phyloP scores from a whole-genome alignment of 2,113 vertebrate species.

The Chamaetylas fuelleborni region DNA sequence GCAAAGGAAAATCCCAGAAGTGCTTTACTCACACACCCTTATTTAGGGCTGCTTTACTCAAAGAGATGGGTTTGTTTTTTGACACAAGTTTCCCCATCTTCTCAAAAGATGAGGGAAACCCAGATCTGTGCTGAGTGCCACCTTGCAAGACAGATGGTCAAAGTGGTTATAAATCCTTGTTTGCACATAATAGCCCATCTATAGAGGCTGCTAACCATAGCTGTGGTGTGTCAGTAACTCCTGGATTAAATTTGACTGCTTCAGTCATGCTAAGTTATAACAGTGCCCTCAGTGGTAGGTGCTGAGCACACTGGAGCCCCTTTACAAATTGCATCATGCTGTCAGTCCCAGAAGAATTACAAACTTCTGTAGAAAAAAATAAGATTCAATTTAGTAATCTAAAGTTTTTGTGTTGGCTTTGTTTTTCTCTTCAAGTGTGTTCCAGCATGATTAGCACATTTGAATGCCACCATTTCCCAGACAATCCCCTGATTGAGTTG shows the following conservation, averaged over 20 bases:
- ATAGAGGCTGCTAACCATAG: neutral
- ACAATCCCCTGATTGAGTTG: conserved; percentile 72
- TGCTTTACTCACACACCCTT: neutral
- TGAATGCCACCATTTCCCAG: conserved; percentile 64
- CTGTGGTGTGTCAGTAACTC: neutral
- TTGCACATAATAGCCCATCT: neutral
- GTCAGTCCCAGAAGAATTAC: neutral
- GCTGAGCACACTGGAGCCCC: neutral
- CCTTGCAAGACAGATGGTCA: neutral
- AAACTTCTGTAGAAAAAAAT: conserved; percentile 22
- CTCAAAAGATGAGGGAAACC: neutral
- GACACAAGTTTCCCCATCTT: neutral
- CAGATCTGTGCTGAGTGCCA: neutral
- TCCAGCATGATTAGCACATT: conserved; percentile 46
- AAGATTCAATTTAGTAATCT: neutral
- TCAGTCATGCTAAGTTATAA: neutral
- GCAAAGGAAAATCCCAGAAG: neutral
- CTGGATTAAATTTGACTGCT: conserved; percentile 35
- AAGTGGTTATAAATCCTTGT: neutral
- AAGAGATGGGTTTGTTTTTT: neutral
- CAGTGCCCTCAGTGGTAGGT: neutral
- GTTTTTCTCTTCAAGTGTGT: conserved; percentile 41
- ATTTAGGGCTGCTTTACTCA: neutral
- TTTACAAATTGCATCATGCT: conserved; percentile 23
- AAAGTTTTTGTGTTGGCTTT: neutral